Evolutionary conservation across 1,140 invertebrate genomes (phyloP), one percentile per base, ranked within the genome.

Genomic region (Thaumetopoea pityocampa): DNA sequence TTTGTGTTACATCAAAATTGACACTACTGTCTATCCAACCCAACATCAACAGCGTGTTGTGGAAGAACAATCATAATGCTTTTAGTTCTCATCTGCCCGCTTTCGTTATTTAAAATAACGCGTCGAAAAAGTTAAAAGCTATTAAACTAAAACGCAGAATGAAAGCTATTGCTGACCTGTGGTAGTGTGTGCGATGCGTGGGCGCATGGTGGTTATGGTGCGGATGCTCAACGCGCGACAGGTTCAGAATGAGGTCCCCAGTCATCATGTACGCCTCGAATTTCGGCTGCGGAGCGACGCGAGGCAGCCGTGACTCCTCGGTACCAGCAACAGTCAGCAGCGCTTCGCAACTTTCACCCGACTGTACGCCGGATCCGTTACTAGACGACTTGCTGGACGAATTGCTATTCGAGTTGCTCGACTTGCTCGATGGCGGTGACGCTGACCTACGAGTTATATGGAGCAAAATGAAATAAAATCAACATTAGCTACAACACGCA

Each of bases 261-360:
- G 96, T 98, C 96, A 98, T 98, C 90, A 97, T 95, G 85, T 95
- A 98, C 10, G 95, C 94, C 83, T 98, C 96, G 83, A 94, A 97
- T 60, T 80, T 82, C 15, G 79, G 73, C 45, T 81, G 74, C 17
- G 56, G n/a, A n/a, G 36, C 53, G 34, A 45, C 52, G 33, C 67
- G 61, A 3, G 61, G 64, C 28, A 65, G 48, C 46, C 63, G 50
- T 23, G 23, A 41, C 43, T 38, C 33, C 14, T 62, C 43, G 18
- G 67, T 67, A 14, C 62, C 63, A 1, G n/a, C n/a, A n/a, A n/a
- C n/a, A n/a, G n/a, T n/a, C n/a, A 84, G 43, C 10, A 84, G 48
- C 3, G 76, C 76, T 46, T 81, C 77, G 46, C 76, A 81, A 17
- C 80, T 84, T 14, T 78, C 77, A 19, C 77, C 80, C 3, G 80